Evolutionary conservation across 2,888 invertebrate genomes (phyloP), one percentile per base, ranked within the genome.

Genomic region (Lottia scabra): DNA sequence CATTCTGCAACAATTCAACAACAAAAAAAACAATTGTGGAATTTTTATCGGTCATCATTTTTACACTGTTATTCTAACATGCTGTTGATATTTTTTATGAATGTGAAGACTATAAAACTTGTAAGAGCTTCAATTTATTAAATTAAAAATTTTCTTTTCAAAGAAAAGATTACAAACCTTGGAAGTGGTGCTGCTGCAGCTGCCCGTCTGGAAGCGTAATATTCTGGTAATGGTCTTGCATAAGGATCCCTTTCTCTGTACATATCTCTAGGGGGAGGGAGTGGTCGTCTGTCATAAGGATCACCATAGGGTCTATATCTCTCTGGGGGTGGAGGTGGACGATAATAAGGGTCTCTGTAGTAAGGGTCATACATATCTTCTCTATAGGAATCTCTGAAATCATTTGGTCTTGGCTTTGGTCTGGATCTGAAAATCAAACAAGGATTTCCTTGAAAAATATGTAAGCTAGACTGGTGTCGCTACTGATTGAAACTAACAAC

Each of bases 261-360:
- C 80, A 76, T 56, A 70, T 67, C n/a, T 82, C 82, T 71, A 79
- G 70, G 46, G 64, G 78, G 67, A 74, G 80, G 76, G 77, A 75
- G 72, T 26, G 81, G 81, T 8, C 85, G 68, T 43, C 86, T 83
- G 64, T 84, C 84, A 70, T 85, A 87, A 1, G 82, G 83, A 69
- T 85, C 85, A 73, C 81, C 78, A 64, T 84, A 84, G n/a, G 84
- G 83, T 68, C 82, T 75, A 79, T 82, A 85, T 56, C 85, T 78
- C 69, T 85, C 85, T 75, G 78, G 75, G 12, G 81, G 76, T 63
- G 80, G 80, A 12, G 84, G 83, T 27, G 82, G 83, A 30, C 81
- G 81, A n/a, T 79, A 72, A 68, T 83, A 84, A 38, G 82, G 74
- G 64, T 84, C 83, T 70, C 83, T 78, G 76, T 83, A 85, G 75